Evolutionary conservation across 2,113 vertebrate genomes (phyloP).

Genomic region (Zosterops lateralis): DNA sequence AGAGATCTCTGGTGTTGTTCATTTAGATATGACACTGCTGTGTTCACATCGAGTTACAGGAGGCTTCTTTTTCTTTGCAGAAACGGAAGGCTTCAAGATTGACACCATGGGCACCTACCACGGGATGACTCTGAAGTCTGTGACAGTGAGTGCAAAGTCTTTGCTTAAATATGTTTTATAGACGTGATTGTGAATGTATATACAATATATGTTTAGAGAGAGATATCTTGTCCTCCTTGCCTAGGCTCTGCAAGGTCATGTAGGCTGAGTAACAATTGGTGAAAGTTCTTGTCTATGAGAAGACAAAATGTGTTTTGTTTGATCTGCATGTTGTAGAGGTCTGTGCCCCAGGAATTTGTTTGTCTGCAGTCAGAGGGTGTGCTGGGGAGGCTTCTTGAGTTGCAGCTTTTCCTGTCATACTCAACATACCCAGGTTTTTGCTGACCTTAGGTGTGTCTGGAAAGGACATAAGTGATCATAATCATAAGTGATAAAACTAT

Average conservation of each 20-base stretch:
- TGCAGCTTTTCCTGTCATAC: neutral
- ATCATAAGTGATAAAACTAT: neutral
- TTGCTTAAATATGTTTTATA: neutral
- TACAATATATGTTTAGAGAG: neutral
- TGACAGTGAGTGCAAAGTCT: slow-evolving; percentile 86
- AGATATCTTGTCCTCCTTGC: neutral
- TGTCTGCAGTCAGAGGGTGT: neutral
- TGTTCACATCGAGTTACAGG: neutral
- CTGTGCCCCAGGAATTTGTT: neutral
- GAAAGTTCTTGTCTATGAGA: neutral
- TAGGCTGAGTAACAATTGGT: neutral
- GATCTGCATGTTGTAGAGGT: neutral
- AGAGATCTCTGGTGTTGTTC: neutral
- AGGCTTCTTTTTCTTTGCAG: slow-evolving; percentile 63
- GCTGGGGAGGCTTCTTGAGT: neutral
- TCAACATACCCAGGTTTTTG: neutral
- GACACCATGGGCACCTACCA: slow-evolving; percentile 99
- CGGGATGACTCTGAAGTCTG: slow-evolving; percentile 98
- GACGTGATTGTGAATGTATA: rapidly evolving
- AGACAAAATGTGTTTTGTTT: neutral
- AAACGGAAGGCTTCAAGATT: slow-evolving; percentile 99
- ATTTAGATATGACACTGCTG: rapidly evolving
- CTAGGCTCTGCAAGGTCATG: neutral
- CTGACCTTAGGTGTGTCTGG: neutral
- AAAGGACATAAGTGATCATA: neutral